Percentiles rank a stretch among this genome's conserved stretches.
Conservation (phyloP, 2,888 invertebrate species). For the Choreutis nemorana region DNA sequence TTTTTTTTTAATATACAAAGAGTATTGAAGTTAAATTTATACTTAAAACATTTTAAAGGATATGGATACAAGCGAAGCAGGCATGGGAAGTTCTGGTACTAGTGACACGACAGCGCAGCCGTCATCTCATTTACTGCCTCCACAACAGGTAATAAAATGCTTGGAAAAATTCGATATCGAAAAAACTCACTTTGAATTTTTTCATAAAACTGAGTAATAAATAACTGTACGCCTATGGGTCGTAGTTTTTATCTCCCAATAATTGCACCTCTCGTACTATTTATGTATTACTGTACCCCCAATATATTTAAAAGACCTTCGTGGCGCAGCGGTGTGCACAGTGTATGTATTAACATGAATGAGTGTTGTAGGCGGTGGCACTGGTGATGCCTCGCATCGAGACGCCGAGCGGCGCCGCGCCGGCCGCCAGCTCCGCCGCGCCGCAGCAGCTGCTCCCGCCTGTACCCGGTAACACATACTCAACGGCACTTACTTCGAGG, state of each 20-base stretch:
- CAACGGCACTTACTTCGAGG: no score
- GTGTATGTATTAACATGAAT: neutral
- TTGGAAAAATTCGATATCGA: no score
- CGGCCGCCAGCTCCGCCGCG: slow-evolving; percentile 15
- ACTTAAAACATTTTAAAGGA: slow-evolving; percentile 23
- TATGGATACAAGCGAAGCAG: slow-evolving; percentile 57
- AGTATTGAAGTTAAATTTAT: neutral
- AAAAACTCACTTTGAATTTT: no score
- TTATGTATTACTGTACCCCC: no score
- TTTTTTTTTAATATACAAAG: slow-evolving; percentile 1
- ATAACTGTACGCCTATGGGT: no score
- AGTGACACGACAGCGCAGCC: slow-evolving; percentile 51
- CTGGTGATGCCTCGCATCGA: slow-evolving; percentile 75
- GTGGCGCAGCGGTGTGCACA: no score
- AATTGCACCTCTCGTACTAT: no score
- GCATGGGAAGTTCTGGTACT: slow-evolving; percentile 49
- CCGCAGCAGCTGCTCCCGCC: slow-evolving; percentile 17
- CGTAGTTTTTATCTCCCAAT: no score
- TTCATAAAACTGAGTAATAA: no score
- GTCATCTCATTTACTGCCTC: slow-evolving; percentile 48
- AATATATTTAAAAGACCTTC: no score
- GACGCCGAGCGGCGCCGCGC: slow-evolving; percentile 50
- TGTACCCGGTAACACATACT: no score
- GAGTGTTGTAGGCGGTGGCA: slow-evolving; percentile 67
- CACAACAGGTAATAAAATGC: slow-evolving; percentile 58